Evolutionary conservation across 2,113 vertebrate species (phyloP), one percentile per base, ranked within the genome.

Genomic region (Muntiacus reevesi): DNA sequence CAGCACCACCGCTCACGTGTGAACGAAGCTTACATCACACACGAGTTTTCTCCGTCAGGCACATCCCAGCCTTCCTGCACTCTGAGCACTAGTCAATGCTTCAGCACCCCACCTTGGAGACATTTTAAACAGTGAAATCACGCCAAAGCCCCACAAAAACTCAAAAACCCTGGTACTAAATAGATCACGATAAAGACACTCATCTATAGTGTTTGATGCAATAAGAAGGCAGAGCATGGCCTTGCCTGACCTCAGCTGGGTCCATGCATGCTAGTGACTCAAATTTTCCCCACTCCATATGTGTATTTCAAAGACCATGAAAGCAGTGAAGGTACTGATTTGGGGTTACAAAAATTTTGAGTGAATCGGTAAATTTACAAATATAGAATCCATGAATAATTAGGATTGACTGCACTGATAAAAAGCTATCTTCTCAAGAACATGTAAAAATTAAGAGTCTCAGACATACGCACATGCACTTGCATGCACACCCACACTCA

Each of bases 1-100:
- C 9, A 15, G 54, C 64, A 21, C 16, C 19, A 2, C 5, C 0
- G 1, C 64, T 11, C 15, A 23, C 0, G 0, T 3, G 7, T 11
- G 40, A 40, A 36, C 4, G 0, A 21, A 30, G 64, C 25, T 15
- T 30, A 19, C 2, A 16, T 13, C 10, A 50, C 25, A 15, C 7
- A 21, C 0, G 6, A 6, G 33, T 21, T 14, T 76, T 27, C 16
- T 40, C 91, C 1, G 0, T 13, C 2, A 1, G 54, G 43, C 11
- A 28, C 11, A 0, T 33, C 45, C 9, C 17, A 17, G 71, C 84
- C 43, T 36, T 5, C 92, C 45, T 16, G 33, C 0, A 1, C 81
- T 47, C 40, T 9, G 43, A 60, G 15, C 27, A 4, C 64, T 10
- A 5, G 40, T 27, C 11, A 4, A 40, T 2, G 0, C 71, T 43